A percentile compares a stretch with the other conserved stretches of the same genome.
phyloP scores from a whole-genome alignment of 1,140 invertebrate species.

The Drosophila paulistorum region DNA sequence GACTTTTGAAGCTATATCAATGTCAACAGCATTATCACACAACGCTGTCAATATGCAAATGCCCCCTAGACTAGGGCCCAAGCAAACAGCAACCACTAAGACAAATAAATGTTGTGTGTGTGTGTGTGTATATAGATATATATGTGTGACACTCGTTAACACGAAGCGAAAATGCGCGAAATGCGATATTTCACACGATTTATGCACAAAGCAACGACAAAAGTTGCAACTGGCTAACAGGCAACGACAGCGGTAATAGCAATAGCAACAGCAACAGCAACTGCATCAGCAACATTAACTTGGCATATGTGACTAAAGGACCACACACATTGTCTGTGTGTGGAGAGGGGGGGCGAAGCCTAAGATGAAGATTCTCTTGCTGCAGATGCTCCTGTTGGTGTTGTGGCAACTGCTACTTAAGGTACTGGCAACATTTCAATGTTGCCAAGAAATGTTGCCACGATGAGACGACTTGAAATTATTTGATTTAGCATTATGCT shows the following conservation, averaged over 20 bases:
- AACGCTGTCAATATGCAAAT: slow-evolving; percentile 78
- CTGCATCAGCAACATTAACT: slow-evolving; percentile 39
- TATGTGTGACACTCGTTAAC: slow-evolving; percentile 79
- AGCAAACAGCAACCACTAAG: slow-evolving; percentile 37
- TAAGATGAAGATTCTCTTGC: slow-evolving; percentile 35
- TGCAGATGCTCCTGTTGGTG: slow-evolving; percentile 16
- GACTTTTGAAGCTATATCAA: slow-evolving; percentile 73
- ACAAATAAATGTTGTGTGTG: slow-evolving; percentile 74
- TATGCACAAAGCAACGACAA: slow-evolving; percentile 77
- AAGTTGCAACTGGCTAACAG: slow-evolving; percentile 66
- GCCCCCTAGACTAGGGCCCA: slow-evolving; percentile 41
- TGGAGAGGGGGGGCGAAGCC: slow-evolving; percentile 9
- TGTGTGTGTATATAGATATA: slow-evolving; percentile 27
- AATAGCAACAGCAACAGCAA: slow-evolving; percentile 31
- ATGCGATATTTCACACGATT: slow-evolving; percentile 83
- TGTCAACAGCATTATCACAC: slow-evolving; percentile 80
- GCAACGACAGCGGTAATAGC: slow-evolving; percentile 49
- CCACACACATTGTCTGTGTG: slow-evolving; percentile 60
- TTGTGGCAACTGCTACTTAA: slow-evolving; percentile 21
- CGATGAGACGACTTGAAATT: background rate
- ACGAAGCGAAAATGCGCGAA: slow-evolving; percentile 80
- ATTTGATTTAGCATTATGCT: background rate
- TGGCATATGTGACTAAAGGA: slow-evolving; percentile 39
- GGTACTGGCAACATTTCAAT: slow-evolving; percentile 18
- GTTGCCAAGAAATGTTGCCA: slow-evolving; percentile 32